A percentile compares a stretch with the other conserved stretches of the same genome.
Evolutionary conservation across 2,888 invertebrate species (phyloP).

Genomic region (Ornithoptera priamus): DNA sequence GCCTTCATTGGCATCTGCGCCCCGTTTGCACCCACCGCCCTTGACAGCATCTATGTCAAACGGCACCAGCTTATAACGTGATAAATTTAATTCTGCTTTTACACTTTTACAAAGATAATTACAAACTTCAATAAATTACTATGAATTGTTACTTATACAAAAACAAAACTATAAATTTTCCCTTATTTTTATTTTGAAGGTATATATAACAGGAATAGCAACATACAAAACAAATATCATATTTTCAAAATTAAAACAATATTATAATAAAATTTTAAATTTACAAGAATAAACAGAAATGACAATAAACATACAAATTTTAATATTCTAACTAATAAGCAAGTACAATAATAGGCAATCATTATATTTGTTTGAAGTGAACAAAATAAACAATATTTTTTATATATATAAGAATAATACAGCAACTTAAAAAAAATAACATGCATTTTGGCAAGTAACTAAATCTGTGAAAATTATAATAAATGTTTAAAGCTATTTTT

Average conservation of each 20-base stretch:
- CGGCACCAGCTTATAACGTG: constrained; percentile 25
- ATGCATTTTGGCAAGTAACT: constrained; percentile 11
- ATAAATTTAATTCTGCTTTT: background rate
- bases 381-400: background rate
- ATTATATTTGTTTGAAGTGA: background rate
- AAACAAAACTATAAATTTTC: background rate
- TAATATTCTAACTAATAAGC: background rate
- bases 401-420: background rate
- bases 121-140: background rate
- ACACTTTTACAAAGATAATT: background rate
- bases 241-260: background rate
- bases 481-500: background rate
- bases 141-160: background rate
- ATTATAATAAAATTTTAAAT: background rate
- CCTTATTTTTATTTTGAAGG: background rate
- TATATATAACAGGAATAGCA: background rate
- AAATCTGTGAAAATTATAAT: background rate
- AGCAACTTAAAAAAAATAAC: constrained; percentile 12
- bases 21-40: constrained; percentile 34
- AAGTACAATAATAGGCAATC: background rate
- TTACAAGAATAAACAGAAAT: background rate
- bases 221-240: background rate
- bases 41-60: constrained; percentile 27
- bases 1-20: constrained; percentile 11
- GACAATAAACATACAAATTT: background rate